phyloP scores from a whole-genome alignment of 1,140 invertebrate species.

The Drosophila nebulosa region DNA sequence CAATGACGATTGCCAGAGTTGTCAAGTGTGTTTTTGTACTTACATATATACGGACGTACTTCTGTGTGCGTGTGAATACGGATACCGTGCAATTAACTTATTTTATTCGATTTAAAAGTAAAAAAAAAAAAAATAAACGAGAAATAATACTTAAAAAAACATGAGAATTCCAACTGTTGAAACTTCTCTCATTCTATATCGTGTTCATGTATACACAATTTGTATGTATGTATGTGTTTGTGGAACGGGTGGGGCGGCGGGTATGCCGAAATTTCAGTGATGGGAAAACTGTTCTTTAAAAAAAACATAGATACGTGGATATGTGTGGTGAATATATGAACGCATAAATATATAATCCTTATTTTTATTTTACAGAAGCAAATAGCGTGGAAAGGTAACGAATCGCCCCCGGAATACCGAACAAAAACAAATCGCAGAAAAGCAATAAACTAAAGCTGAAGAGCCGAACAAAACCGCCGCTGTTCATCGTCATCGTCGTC shows the following conservation, averaged over 20 bases:
- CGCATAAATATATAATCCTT: not conserved
- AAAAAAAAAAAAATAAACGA: not conserved
- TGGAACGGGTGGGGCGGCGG: not conserved
- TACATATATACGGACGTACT: not conserved
- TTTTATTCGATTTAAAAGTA: not conserved
- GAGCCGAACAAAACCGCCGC: not conserved
- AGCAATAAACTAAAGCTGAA: not conserved
- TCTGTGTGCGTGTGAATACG: conserved; percentile 7
- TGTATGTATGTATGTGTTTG: not conserved
- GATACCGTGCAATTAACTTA: not conserved
- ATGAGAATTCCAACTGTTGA: not conserved
- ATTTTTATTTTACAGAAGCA: not conserved
- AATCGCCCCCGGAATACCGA: not conserved
- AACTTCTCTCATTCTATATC: not conserved
- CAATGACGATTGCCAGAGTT: conserved; percentile 66
- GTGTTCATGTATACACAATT: not conserved
- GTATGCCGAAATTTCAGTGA: not conserved
- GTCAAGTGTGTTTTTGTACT: conserved; percentile 42
- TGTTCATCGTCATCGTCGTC: conserved; percentile 31
- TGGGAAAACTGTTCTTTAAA: not conserved
- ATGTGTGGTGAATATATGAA: not conserved
- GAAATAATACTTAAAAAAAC: not conserved
- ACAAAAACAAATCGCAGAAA: not conserved
- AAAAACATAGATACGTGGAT: not conserved
- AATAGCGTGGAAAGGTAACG: not conserved